Base-by-base conservation (phyloP, 1,140 invertebrate species). In the Scaptomyza montana region DNA sequence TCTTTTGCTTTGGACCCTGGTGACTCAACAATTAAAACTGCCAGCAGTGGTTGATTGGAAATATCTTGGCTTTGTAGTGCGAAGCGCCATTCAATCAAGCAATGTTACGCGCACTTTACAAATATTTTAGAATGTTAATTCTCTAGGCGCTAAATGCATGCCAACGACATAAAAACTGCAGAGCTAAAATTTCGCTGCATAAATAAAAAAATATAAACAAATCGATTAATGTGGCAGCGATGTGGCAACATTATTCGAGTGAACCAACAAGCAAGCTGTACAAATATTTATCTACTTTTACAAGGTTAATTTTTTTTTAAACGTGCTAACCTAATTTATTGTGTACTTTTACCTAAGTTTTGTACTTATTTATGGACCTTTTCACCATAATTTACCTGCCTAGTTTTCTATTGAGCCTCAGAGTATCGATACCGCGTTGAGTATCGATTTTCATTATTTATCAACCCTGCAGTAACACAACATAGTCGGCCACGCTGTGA, bases 1-100 rank as follows among this genome's bases (percentile, higher is more conserved):
- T 49, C 28, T 61, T 55, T 53, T 43, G 57, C 28, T 65, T 54
- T 54, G 61, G 51, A 57, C 45, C 50, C 33, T 78, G 82, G 82
- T 87, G 82, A 87, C 82, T 87, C 82, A 87, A 87, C 82, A 76
- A 78, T 64, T 67, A 73, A n/a, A 50, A 61, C 49, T 74, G 57
- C 53, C 66, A 70, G 67, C 72, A 74, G 19, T 25, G n/a, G 36
- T 33, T 19, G 49, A 57, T 49, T 41, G 47, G 65, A 12, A 45
- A 30, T 43, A 10, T 55, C 16, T 74, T 45, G 10, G 47, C 9
- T 33, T 25, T 55, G 9, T 28, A 33, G 21, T 25, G 28, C 43
- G 30, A 19, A 59, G 28, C 39, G 36, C 68, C 62, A 70, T 77
- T 87, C 51, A 80, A 60, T 72, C 16, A 21, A 10, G 41, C 16